Conservation (phyloP, 1,140 invertebrate species). For the Babylonia areolata region DNA sequence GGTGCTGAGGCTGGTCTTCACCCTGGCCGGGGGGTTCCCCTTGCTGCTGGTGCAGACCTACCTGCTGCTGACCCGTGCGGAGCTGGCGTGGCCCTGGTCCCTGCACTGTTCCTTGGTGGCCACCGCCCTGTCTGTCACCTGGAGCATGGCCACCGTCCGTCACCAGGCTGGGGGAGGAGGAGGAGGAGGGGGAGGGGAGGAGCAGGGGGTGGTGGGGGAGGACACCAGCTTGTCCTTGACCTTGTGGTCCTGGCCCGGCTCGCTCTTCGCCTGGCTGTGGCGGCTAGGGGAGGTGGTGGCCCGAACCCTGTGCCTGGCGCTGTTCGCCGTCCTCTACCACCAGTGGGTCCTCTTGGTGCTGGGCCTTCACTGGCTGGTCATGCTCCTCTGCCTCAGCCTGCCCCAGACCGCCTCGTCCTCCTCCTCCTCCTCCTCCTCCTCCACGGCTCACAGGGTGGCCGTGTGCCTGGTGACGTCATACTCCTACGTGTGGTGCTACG, state of each 20-base stretch:
- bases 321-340: slow-evolving; percentile 90
- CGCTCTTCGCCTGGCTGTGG: slow-evolving; percentile 86
- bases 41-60: slow-evolving; percentile 90
- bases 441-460: slow-evolving; percentile 46
- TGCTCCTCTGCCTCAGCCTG: slow-evolving; percentile 89
- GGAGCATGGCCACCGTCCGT: slow-evolving; percentile 93
- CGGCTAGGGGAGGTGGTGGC: slow-evolving; percentile 90
- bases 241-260: slow-evolving; percentile 83
- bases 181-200: slow-evolving; percentile 84
- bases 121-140: slow-evolving; percentile 89
- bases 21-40: slow-evolving; percentile 90
- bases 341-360: slow-evolving; percentile 89
- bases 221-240: slow-evolving; percentile 85
- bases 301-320: slow-evolving; percentile 86
- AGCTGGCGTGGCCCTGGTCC: slow-evolving; percentile 79
- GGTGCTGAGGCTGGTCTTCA: slow-evolving; percentile 89
- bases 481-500: slow-evolving; percentile 92
- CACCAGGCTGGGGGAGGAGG: no score
- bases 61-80: slow-evolving; percentile 79
- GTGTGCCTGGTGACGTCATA: slow-evolving; percentile 87
- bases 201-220: slow-evolving; percentile 84
- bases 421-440: not conserved
- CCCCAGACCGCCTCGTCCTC: slow-evolving; percentile 14
- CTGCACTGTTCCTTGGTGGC: slow-evolving; percentile 88
- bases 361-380: slow-evolving; percentile 87